Evolutionary conservation across 2,113 vertebrate genomes (phyloP), one percentile per base, ranked within the genome.

Genomic region (Mugil cephalus): DNA sequence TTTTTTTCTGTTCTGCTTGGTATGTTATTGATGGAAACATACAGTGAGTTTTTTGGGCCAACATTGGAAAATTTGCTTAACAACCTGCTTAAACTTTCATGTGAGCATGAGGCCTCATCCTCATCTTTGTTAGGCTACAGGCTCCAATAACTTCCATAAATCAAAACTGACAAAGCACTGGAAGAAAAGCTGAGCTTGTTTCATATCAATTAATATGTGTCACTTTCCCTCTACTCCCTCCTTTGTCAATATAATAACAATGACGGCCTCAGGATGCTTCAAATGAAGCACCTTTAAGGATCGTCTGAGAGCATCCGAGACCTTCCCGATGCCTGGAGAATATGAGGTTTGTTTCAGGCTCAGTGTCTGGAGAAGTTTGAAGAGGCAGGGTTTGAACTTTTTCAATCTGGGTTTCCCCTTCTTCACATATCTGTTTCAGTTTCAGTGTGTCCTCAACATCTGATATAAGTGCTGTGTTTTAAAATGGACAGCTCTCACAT

Each of bases 111-210:
- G 9, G 39, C 38, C 1, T 40, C 42, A 15, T 39, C 48, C 45
- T 70, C 43, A 1, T 55, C 42, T 67, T 50, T 47, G 18, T 43
- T 8, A 6, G n/a, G 10, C 19, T 36, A 8, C 56, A 69, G 63
- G 50, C 53, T 67, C 18, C 40, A 11, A 42, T 62, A 74, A 70
- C 64, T 30, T 69, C 51, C 60, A 80, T 83, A 59, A 83, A 79
- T 85, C 79, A 82, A 56, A 8, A 45, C 6, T 67, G 65, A 75
- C 78, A 81, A 24, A n/a, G 4, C 38, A 6, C 39, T 19, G 7
- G 18, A 68, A 18, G 24, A 30, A 56, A 68, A 17, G 52, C 58
- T 12, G 42, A 40, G 63, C 75, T 59, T 21, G 72, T 58, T 71
- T 72, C 40, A 58, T 52, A 50, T 74, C 60, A 74, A 74, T 86